Conservation (phyloP, 2,113 vertebrate species). For the Chaenogobius annularis region DNA sequence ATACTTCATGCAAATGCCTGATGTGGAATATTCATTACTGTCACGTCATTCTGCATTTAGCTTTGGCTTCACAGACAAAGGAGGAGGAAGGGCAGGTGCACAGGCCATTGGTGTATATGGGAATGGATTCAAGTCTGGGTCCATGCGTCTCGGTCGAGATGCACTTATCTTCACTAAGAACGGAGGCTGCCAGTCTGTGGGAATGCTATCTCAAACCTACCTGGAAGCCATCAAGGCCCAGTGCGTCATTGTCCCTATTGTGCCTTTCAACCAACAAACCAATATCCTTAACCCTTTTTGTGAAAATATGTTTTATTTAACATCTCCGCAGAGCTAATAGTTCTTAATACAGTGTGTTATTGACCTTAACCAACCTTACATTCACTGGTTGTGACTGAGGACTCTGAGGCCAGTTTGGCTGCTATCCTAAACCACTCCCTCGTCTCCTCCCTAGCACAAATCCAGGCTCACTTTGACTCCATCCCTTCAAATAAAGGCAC, state of each 20-base stretch:
- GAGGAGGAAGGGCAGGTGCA: constrained; percentile 67
- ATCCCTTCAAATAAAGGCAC: constrained; percentile 83
- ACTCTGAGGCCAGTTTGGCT: constrained; percentile 81
- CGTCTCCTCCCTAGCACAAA: constrained; percentile 74
- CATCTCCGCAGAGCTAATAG: not conserved
- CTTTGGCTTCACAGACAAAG: constrained; percentile 84
- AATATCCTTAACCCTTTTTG: constrained; percentile 76
- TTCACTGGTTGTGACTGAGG: constrained; percentile 81
- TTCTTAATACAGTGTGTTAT: not conserved
- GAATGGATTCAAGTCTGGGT: constrained; percentile 85
- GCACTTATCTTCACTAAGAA: constrained; percentile 86
- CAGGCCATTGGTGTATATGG: constrained; percentile 81
- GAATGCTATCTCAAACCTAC: constrained; percentile 83
- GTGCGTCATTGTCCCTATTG: constrained; percentile 83
- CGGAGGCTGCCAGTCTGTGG: constrained; percentile 78
- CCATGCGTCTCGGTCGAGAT: constrained; percentile 82
- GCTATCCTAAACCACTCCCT: constrained; percentile 82
- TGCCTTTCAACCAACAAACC: constrained; percentile 81
- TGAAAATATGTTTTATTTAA: not conserved
- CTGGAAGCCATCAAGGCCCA: constrained; percentile 79
- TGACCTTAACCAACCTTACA: constrained; percentile 77
- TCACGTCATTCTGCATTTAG: constrained; percentile 61
- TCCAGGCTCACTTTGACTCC: constrained; percentile 79
- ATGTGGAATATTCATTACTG: not conserved
- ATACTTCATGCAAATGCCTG: not conserved